Conservation (phyloP, 30 jellyfish, hydroid and myxozoan genomes). For the Turritopsis rubra region DNA sequence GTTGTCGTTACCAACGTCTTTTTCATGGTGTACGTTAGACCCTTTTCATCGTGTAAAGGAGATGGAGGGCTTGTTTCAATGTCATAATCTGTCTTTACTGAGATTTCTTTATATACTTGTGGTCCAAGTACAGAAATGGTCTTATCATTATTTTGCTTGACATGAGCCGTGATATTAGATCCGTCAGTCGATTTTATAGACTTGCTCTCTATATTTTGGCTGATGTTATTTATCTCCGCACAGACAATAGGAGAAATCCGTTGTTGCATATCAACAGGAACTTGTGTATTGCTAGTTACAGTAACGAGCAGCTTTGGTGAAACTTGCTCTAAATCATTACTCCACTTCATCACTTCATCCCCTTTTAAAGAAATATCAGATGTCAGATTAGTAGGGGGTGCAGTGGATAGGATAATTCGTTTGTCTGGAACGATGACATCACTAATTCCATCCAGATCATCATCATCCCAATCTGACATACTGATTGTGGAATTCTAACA, state of each 20-base stretch:
- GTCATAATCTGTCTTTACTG: conserved; percentile 82
- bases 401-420: conserved; percentile 11
- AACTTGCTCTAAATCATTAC: conserved; percentile 60
- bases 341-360: conserved; percentile 72
- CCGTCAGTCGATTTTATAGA: not conserved
- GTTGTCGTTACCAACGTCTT: conserved; percentile 87
- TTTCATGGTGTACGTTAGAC: conserved; percentile 60
- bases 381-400: not conserved
- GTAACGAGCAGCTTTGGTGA: conserved; percentile 72
- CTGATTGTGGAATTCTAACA: not conserved
- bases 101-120: conserved; percentile 57
- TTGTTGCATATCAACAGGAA: conserved; percentile 66
- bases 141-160: conserved; percentile 34
- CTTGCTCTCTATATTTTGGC: not conserved
- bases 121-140: conserved; percentile 70
- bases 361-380: conserved; percentile 60
- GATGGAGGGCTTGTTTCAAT: conserved; percentile 79
- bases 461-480: conserved; percentile 13
- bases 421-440: conserved; percentile 13
- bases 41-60: conserved; percentile 53
- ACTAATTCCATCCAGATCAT: conserved; percentile 21
- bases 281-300: conserved; percentile 67
- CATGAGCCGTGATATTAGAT: conserved; percentile 2
- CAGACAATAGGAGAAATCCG: conserved; percentile 75
- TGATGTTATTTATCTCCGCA: conserved; percentile 56